A percentile compares a stretch with the other conserved stretches of the same genome.
Evolutionary conservation across 2,113 vertebrate species (phyloP).

Genomic region (Excalfactoria chinensis): DNA sequence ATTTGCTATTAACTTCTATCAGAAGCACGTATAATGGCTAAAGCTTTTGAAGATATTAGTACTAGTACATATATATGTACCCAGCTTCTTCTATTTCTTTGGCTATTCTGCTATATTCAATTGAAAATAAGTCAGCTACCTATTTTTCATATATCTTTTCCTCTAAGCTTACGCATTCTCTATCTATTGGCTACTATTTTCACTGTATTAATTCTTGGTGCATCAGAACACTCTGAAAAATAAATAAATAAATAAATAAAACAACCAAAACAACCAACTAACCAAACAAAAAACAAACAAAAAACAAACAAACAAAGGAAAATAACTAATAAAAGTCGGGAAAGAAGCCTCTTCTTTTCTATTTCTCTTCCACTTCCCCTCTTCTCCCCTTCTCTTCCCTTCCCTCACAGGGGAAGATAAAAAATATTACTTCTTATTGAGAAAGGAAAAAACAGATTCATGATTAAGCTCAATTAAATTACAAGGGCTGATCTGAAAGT

Average conservation of each 20-base stretch:
- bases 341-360: rapidly evolving
- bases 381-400: background rate
- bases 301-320: background rate
- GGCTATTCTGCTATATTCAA: background rate
- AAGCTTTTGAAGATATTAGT: background rate
- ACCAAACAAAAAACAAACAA: background rate
- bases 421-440: background rate
- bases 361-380: rapidly evolving
- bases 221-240: background rate
- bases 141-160: background rate
- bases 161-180: background rate
- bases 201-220: background rate
- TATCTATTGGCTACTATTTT: background rate
- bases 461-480: background rate
- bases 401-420: background rate
- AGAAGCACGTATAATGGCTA: background rate
- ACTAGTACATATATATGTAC: background rate
- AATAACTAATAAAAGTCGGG: background rate
- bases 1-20: background rate
- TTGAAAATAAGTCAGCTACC: background rate
- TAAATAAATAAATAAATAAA: background rate
- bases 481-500: background rate
- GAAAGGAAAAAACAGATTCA: background rate
- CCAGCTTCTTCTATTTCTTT: background rate
- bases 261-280: background rate